Evolutionary conservation across 2,113 vertebrate genomes (phyloP), one percentile per base, ranked within the genome.

Genomic region (Corydoras maculifer): DNA sequence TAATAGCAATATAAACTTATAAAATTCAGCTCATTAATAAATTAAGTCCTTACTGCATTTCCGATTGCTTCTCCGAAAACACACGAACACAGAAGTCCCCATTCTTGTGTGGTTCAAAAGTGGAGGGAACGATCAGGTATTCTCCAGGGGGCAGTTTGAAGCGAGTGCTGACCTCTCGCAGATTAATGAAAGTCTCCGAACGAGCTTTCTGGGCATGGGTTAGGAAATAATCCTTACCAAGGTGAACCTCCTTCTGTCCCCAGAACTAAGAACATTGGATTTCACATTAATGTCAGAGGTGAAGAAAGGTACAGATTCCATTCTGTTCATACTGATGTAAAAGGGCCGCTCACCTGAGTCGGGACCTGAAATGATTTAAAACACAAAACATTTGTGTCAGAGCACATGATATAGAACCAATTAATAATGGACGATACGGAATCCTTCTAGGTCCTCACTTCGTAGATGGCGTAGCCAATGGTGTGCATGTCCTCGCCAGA

Each of bases 21-120:
- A 51, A 11, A 7, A 55, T 57, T 13, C 12, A 15, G 9, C 61
- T 43, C 30, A 35, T 62, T n/a, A 2, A 43, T 3, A 1, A 0
- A 43, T 31, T 43, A 9, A 4, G 0, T 3, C 1, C 84, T 5
- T 79, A 94, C 93, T 88, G 83, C 8, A 87, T 84, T 70, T 87
- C 77, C 0, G 88, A 83, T n/a, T 79, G 75, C 75, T 92, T 93
- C 86, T 94, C 91, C 0, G 91, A 89, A 82, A 95, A 94, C 54
- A 95, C 87, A 12, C 91, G 74, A 43, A 95, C 70, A 64, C 90
- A 92, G 75, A 95, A 94, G 75, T 94, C 91, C 14, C 85, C 92
- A 0, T 91, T 87, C 85, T 88, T 87, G 79, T 90, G 83, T 58
- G 92, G 92, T 64, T 94, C 82, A 1, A 93, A 94, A 14, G 93